Evolutionary conservation across 2,113 vertebrate genomes (phyloP), one percentile per base, ranked within the genome.

Genomic region (Corythaixoides concolor): DNA sequence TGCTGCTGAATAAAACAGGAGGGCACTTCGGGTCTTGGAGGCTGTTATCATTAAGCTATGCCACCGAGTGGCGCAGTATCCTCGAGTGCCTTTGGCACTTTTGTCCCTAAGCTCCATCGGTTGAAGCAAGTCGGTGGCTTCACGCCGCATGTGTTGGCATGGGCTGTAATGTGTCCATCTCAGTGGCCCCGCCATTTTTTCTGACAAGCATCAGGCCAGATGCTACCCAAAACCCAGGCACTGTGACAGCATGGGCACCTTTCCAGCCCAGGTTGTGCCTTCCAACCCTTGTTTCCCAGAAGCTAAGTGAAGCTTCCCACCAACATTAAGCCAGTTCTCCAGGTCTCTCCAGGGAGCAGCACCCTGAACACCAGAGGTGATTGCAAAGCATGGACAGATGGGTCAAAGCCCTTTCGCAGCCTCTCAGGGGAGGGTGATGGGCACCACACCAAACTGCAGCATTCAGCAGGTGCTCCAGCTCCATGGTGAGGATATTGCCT

Each of bases 1-100:
- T 0, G 2, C 28, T 73, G 47, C 32, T 64, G 8, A 69, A 53
- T 21, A 30, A 74, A 63, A 18, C 28, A 41, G 21, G 26, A 68
- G 26, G 7, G 37, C 11, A 16, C 5, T 59, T 64, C 55, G 56
- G 58, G 10, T 35, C 45, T 35, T 32, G 11, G 45, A 58, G 37
- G 58, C 4, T 19, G 55, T 49, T 70, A 35, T 28, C 0, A 43
- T 43, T 43, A 7, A 32, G 37, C 37, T 62, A 4, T 8, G n/a
- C 39, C 22, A 27, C 4, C 0, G 33, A 7, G 37, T 37, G 50
- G 45, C 64, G 59, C 52, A 41, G 58, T 15, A 66, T 43, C 19
- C 15, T 45, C 2, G 1, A 50, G 35, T 17, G 7, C 0, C 0
- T 47, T 14, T 22, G 19, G 33, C 62, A 37, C 26, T 72, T 85